A percentile compares a stretch with the other conserved stretches of the same genome.
Evolutionary conservation across 2,888 invertebrate genomes (phyloP).

Genomic region (Cheiracanthium punctorium): DNA sequence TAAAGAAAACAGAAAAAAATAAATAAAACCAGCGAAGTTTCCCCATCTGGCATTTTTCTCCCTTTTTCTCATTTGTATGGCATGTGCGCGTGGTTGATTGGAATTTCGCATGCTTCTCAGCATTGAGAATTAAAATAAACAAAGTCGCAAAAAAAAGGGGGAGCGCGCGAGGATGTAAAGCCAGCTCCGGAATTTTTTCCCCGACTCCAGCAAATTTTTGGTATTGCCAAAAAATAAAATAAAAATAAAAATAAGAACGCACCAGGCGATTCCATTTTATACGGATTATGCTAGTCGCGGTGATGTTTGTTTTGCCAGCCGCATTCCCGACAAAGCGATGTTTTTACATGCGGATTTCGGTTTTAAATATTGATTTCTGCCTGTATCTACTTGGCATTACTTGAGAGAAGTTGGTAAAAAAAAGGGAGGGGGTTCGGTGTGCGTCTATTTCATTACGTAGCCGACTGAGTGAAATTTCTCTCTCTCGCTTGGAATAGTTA

Average conservation of each 20-base stretch:
- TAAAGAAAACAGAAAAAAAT: background rate
- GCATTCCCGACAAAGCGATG: background rate
- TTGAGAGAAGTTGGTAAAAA: background rate
- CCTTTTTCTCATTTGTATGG: constrained; percentile 14
- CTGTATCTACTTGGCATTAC: background rate
- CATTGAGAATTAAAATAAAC: constrained; percentile 15
- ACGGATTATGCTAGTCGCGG: background rate
- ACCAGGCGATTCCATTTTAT: constrained; percentile 10
- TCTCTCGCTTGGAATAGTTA: no score
- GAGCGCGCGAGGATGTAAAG: background rate
- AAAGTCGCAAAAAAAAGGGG: constrained; percentile 7
- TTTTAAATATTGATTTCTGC: constrained; percentile 8
- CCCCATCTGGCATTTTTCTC: constrained; percentile 11
- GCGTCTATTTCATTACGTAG: no score
- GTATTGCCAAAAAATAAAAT: background rate
- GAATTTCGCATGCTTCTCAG: constrained; percentile 21
- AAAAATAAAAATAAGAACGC: no score
- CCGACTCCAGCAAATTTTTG: constrained; percentile 10
- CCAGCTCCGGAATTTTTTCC: constrained; percentile 7
- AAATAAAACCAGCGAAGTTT: background rate
- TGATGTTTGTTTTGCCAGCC: constrained; percentile 4
- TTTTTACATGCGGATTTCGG: background rate
- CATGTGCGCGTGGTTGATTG: constrained; percentile 8
- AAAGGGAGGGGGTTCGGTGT: no score
- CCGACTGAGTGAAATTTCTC: no score